Evolutionary conservation across 2,797 vertebrate species (phyloP), one percentile per base, ranked within the genome.

Genomic region (Antennarius maculatus): DNA sequence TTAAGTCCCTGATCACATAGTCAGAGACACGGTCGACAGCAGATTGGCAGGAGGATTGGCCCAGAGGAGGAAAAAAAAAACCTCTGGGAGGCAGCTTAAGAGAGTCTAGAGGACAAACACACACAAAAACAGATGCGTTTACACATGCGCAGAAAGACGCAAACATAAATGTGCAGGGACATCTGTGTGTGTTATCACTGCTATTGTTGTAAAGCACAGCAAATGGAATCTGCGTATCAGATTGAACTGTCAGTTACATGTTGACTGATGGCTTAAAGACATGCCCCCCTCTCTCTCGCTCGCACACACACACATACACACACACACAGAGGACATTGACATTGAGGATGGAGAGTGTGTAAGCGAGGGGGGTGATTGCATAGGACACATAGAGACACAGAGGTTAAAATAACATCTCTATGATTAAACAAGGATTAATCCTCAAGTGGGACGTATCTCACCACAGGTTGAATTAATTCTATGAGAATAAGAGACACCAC

Each of bases 191-290:
- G 73, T 82, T 81, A 85, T 85, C 84, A 64, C 72, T 45, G 64
- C 75, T 77, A 79, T 53, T 79, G 81, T 73, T 84, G 83, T 82
- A 85, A 83, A 85, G 88, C 73, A 31, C 62, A 48, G 86, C 71
- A 87, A 89, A 88, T 88, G 79, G 83, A 90, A 91, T 91, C 76
- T 78, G 85, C 80, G 76, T 88, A 92, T 93, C 89, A 90, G 91
- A 93, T 90, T 86, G 76, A 84, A 76, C 70, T 89, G 89, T 90
- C 92, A 84, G 74, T 90, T 83, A 79, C 71, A 90, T 71, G 81
- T 78, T 88, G 91, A 93, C 66, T 77, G 82, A 92, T 86, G 81
- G 80, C 65, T 84, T 60, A 69, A 79, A 67, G 83, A 23, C 66
- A 81, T 70, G 67, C 83, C 86, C 78, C 77, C 86, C 69, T 11